Evolutionary conservation across 2,888 invertebrate genomes (phyloP), one percentile per base, ranked within the genome.

Genomic region (Tachina fera): DNA sequence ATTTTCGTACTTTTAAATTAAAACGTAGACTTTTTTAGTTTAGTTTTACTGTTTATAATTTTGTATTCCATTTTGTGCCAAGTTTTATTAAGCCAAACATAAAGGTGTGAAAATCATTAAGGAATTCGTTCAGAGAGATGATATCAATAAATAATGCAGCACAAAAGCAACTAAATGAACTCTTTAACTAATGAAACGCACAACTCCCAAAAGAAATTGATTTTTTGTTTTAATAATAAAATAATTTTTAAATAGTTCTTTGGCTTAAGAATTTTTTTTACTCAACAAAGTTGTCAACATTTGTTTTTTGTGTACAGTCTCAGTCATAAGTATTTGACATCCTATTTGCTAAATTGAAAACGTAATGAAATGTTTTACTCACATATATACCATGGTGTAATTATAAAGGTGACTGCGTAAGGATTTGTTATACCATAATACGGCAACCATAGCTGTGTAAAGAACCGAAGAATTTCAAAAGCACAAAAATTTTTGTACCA

Each of bases 61-160:
- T 83, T 76, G 10, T 77, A 76, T 83, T 80, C 82, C 82, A 81
- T 78, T 74, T 82, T 85, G 85, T 82, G 85, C 82, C 84, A 85
- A 85, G 71, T 47, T 6, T 22, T 56, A 53, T 82, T 58, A 82
- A 76, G 76, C 56, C 70, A 47, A 82, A 45, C 5, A 1, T 4
- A 16, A 53, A 11, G 10, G 1, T 16, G 16, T 53, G 16, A 53
- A 16, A 53, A 53, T 31, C 31, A 31, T 31, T 31, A 6, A 31
- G 31, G 31, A 0, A 31, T 31, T 31, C 31, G 31, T 31, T 31
- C 31, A 31, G 31, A 31, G 31, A 6, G 31, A 31, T 31, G 31
- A 31, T 31, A 31, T 3, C 31, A 31, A 31, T 31, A 31, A 31
- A 4, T 31, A 31, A 31, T 31, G 31, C 4, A 31, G 31, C 31